Base-by-base conservation (phyloP, 2,113 vertebrate species). In the Zeus faber region DNA sequence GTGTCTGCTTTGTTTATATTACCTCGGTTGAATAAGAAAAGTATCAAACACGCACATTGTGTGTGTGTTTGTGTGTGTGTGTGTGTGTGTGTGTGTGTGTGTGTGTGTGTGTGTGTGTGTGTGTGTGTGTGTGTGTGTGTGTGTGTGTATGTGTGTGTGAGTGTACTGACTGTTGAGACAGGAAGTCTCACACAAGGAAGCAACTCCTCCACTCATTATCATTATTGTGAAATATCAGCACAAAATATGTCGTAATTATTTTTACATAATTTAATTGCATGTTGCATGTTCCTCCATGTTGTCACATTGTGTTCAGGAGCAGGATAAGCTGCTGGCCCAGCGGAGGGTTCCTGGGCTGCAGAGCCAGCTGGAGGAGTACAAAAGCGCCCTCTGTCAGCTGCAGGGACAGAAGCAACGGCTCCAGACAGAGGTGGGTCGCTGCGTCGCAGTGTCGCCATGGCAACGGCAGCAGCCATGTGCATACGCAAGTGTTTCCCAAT, bases 351-450 rank as follows among this genome's bases (percentile, higher is more conserved):
- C 93, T 0, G 82, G 68, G 26, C 84, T 96, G 48, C 87, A 90
- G 71, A 86, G 68, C 56, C 94, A 96, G 72, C 81, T 97, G 79
- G 93, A 97, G 52, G 93, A 97, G 58, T 90, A 91, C 75, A 93
- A 89, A 86, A 93, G 87, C 63, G 81, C 90, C 71, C 86, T 97
- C 77, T 93, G 89, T 48, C 91, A 93, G 81, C 88, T 97, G 7
- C 92, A 96, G 70, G 75, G 74, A 0, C 94, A 97, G 76, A 96
- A 91, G 61, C 86, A 87, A 1, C 90, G 91, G 31, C 87, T 98
- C 20, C 92, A 93, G 57, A 85, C 87, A 20, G 95, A 98, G 93
- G 96, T 97, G 79, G 46, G 83, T 56, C 45, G 3, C 49, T 20
- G 20, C 8, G 3, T 46, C 4, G n/a, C 9, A 11, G 7, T 2